Evolutionary conservation across 2,888 invertebrate genomes (phyloP), one percentile per base, ranked within the genome.

Genomic region (Agrochola litura): DNA sequence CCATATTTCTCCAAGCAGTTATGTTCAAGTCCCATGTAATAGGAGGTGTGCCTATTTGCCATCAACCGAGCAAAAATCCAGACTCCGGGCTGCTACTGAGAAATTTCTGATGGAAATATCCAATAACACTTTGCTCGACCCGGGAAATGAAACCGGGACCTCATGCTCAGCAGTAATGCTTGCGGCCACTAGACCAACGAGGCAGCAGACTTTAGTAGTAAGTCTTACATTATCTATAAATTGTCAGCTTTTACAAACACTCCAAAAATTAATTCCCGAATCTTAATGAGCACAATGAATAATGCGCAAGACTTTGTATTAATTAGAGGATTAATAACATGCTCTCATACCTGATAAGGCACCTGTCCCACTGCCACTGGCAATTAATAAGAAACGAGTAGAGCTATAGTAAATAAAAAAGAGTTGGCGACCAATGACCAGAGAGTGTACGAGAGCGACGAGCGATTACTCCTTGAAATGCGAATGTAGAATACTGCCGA

Each of bases 261-360:
- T 37, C 37, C 14, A 37, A 67, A 67, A 68, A 63, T 60, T 69
- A 56, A 70, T 43, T 60, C 41, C 19, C 12, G 19, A 54, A 60
- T 46, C 16, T 79, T 79, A 83, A 83, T 76, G 69, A 70, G 66
- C 12, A 60, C 54, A 63, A 60, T 80, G 83, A 80, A 69, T 80
- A 76, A 80, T 67, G 41, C 49, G 19, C 61, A 37, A 56, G 69
- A 76, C 25, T 79, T 77, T 71, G 41, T 70, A 9, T 67, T 79
- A 69, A 76, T 83, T 80, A 67, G 56, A 1, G 63, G 37, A 76
- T 65, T 73, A 82, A 79, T 73, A 79, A 67, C 46, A 73, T 75
- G 63, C 79, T 73, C 25, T 74, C 22, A 46, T 46, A n/a, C 52
- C n/a, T 64, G 19, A 41, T 65, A 54, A 54, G n/a, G 46, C 6